Evolutionary conservation across 2,888 invertebrate species (phyloP).

Genomic region (Chaetogeoica ovagalla): DNA sequence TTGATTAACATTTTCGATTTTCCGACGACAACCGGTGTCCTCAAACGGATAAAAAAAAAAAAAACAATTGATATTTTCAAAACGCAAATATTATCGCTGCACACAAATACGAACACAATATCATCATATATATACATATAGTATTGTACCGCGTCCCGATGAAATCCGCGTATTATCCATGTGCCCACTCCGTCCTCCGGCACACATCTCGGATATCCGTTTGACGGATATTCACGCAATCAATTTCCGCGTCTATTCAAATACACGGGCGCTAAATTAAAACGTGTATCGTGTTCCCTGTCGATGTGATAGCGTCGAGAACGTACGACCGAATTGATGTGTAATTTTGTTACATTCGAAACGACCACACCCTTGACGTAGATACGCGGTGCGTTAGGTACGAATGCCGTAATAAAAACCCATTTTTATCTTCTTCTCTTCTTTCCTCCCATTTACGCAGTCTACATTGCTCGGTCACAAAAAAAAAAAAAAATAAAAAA

Average conservation of each 20-base stretch:
- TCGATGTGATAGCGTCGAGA: background rate
- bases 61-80: too few species aligned
- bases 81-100: too few species aligned
- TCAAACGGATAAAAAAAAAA: too few species aligned
- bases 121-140: too few species aligned
- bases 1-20: too few species aligned
- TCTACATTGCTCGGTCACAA: background rate
- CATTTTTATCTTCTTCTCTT: background rate
- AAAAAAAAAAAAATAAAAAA: background rate
- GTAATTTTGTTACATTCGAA: slow-evolving; percentile 27
- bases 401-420: background rate
- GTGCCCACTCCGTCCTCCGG: background rate
- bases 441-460: background rate
- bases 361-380: slow-evolving; percentile 24
- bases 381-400: background rate
- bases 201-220: slow-evolving; percentile 13
- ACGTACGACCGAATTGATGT: slow-evolving; percentile 15
- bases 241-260: slow-evolving; percentile 43
- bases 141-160: background rate
- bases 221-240: slow-evolving; percentile 30
- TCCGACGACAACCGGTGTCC: too few species aligned
- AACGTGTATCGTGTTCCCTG: slow-evolving; percentile 46
- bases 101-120: too few species aligned
- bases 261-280: slow-evolving; percentile 41
- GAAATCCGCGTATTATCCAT: background rate